Conservation (phyloP, 1,140 invertebrate species). For the Caenorhabditis remanei region DNA sequence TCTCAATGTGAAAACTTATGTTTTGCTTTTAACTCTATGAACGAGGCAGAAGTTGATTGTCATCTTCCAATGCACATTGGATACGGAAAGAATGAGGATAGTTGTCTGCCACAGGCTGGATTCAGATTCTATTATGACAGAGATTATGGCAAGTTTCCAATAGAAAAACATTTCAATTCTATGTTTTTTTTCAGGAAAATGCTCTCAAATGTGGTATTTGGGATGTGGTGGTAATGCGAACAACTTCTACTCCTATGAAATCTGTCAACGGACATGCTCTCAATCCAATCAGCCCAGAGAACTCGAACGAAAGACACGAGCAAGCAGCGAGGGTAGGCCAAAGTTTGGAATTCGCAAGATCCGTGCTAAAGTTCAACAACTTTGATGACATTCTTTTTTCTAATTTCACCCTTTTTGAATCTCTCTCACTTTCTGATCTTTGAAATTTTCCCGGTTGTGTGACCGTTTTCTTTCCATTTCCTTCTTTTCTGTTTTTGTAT, state of each 20-base stretch:
- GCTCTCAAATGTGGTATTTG: slow-evolving; percentile 74
- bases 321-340: slow-evolving; percentile 59
- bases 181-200: slow-evolving; percentile 59
- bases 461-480: neutral
- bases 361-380: neutral
- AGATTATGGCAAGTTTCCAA: slow-evolving; percentile 67
- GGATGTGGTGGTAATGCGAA: slow-evolving; percentile 75
- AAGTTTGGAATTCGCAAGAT: slow-evolving; percentile 54
- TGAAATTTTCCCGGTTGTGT: slow-evolving; percentile 41
- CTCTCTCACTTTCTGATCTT: slow-evolving; percentile 27
- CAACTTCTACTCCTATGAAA: slow-evolving; percentile 65
- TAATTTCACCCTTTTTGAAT: slow-evolving; percentile 1
- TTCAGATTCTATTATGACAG: slow-evolving; percentile 73
- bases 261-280: slow-evolving; percentile 69
- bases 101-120: slow-evolving; percentile 69
- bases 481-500: slow-evolving; percentile 6
- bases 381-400: neutral
- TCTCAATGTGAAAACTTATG: slow-evolving; percentile 70
- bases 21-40: slow-evolving; percentile 59
- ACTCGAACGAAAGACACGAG: slow-evolving; percentile 46
- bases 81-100: slow-evolving; percentile 69
- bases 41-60: slow-evolving; percentile 68
- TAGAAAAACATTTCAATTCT: neutral
- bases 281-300: slow-evolving; percentile 6
- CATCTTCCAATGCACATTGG: slow-evolving; percentile 71